Conservation (phyloP, 2,113 vertebrate species). For the Pycnonotus jocosus region DNA sequence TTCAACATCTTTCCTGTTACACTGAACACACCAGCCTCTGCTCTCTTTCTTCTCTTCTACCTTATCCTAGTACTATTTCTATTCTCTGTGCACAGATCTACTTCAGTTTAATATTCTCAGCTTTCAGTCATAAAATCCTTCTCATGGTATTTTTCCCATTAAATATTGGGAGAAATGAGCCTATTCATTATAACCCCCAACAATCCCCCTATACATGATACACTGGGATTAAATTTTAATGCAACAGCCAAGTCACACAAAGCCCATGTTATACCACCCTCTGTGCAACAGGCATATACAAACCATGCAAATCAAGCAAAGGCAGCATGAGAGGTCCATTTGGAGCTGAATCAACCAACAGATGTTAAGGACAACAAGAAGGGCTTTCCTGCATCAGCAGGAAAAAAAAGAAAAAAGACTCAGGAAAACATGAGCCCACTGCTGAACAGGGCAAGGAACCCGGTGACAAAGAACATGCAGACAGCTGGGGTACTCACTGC, state of each 20-base stretch:
- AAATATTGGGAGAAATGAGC: neutral
- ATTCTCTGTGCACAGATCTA: neutral
- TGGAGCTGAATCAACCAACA: neutral
- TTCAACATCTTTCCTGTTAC: neutral
- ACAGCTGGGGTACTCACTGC: neutral
- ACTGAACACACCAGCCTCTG: neutral
- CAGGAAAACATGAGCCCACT: accelerated
- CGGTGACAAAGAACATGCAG: neutral
- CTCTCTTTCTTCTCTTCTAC: neutral
- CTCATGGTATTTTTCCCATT: neutral
- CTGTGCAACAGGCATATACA: neutral
- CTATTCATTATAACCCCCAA: neutral
- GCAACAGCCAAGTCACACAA: neutral
- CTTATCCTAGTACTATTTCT: neutral
- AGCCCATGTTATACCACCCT: neutral
- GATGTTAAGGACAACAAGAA: neutral
- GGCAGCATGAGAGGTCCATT: neutral
- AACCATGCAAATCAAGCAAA: neutral
- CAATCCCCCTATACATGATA: neutral
- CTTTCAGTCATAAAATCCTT: neutral
- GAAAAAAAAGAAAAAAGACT: neutral
- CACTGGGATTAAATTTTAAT: neutral
- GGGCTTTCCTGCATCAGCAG: neutral
- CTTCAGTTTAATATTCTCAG: neutral
- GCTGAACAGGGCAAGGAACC: neutral